These are phyloP conservation scores for Pristionchus pacificus DNA, from an alignment of 1,140 invertebrate species.

Conservation along the genomic window DNA sequence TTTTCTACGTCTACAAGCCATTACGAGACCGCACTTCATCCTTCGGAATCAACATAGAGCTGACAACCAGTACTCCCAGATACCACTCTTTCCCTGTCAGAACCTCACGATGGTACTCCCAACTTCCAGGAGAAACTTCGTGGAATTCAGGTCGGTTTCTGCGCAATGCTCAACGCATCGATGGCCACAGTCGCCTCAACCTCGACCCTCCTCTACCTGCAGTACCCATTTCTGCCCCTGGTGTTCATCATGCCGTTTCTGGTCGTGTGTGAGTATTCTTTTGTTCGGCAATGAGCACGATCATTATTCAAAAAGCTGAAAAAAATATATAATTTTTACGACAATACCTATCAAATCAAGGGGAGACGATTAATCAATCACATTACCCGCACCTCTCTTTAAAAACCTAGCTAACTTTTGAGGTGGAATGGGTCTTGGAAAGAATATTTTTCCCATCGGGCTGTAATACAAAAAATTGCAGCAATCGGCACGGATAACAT, in stretches of 20 bases:
- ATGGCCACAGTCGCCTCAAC: conserved; percentile 44
- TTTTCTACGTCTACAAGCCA: too few relatives aligned
- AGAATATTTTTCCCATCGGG: not conserved
- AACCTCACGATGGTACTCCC: too few relatives aligned
- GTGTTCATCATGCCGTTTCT: conserved; percentile 53
- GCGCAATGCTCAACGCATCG: conserved; percentile 48
- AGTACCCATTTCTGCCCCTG: conserved; percentile 49
- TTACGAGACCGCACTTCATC: too few relatives aligned
- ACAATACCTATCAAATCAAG: too few relatives aligned
- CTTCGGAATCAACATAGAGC: too few relatives aligned
- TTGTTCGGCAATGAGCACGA: not conserved
- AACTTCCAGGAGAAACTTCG: too few relatives aligned
- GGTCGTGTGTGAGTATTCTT: conserved; percentile 47
- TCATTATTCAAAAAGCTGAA: not conserved
- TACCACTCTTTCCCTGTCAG: too few relatives aligned
- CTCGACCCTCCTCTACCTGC: conserved; percentile 40
- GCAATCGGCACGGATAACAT: conserved; percentile 53
- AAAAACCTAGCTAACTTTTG: conserved; percentile 4
- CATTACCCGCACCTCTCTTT: too few relatives aligned
- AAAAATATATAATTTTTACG: too few relatives aligned
- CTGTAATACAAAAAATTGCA: conserved; percentile 13
- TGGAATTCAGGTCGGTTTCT: conserved; percentile 39
- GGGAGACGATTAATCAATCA: too few relatives aligned
- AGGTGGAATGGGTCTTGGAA: not conserved
- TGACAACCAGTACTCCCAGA: too few relatives aligned